Evolutionary conservation across 2,888 invertebrate genomes (phyloP).

Genomic region (Pogonocherus hispidulus): DNA sequence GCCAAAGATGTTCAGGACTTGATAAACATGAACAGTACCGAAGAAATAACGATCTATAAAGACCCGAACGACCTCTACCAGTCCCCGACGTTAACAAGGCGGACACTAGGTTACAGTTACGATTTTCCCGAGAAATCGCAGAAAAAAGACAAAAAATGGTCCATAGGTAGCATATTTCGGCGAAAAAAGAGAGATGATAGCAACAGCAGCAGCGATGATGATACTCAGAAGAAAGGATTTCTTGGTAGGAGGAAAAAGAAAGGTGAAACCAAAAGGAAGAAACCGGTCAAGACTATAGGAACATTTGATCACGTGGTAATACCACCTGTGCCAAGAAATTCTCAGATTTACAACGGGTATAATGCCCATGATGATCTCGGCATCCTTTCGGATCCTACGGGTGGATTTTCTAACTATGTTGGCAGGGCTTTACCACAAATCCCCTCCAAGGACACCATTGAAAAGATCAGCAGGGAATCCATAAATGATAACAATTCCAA

Average conservation of each 20-base stretch:
- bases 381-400: slow-evolving; percentile 74
- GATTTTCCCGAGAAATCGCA: slow-evolving; percentile 68
- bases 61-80: slow-evolving; percentile 53
- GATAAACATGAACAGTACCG: slow-evolving; percentile 64
- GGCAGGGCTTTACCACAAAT: slow-evolving; percentile 56
- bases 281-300: slow-evolving; percentile 70
- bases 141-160: slow-evolving; percentile 83
- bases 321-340: slow-evolving; percentile 51
- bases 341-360: slow-evolving; percentile 50
- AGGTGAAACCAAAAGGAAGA: slow-evolving; percentile 70
- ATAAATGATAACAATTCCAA: slow-evolving; percentile 54
- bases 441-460: slow-evolving; percentile 61
- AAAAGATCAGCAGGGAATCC: slow-evolving; percentile 54
- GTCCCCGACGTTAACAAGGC: slow-evolving; percentile 60
- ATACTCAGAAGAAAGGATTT: slow-evolving; percentile 63
- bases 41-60: slow-evolving; percentile 59
- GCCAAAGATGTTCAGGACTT: slow-evolving; percentile 58
- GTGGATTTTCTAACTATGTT: slow-evolving; percentile 57
- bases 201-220: slow-evolving; percentile 71
- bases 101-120: slow-evolving; percentile 70
- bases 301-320: slow-evolving; percentile 78
- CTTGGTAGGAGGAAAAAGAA: slow-evolving; percentile 66
- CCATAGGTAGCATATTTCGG: slow-evolving; percentile 83
- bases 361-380: slow-evolving; percentile 69
- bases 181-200: slow-evolving; percentile 80